These are phyloP conservation scores for Sphyrna mokarran DNA, from an alignment of 2,113 vertebrate species.

Conservation along the genomic window DNA sequence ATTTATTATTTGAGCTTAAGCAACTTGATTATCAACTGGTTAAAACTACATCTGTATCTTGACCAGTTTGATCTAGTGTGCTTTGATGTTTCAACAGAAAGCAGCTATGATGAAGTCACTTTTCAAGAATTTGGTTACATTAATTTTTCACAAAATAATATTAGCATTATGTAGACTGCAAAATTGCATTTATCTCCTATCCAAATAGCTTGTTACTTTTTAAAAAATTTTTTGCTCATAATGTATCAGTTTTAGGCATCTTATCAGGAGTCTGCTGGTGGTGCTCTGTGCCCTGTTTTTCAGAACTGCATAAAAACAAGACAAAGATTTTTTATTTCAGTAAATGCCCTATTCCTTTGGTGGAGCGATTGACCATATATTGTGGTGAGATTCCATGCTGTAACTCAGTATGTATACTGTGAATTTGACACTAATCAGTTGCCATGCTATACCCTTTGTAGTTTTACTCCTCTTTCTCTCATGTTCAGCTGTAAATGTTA, in stretches of 20 bases:
- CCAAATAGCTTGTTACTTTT: not conserved
- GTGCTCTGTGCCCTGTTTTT: not conserved
- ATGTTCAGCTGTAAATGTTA: not conserved
- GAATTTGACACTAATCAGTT: not conserved
- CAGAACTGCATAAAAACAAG: not conserved
- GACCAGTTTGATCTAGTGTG: too few relatives aligned
- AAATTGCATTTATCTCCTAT: not conserved
- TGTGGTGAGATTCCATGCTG: not conserved
- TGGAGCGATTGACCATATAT: not conserved
- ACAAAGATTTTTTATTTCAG: not conserved
- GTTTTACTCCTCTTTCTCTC: not conserved
- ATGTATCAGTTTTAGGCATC: not conserved
- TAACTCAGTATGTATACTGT: not conserved
- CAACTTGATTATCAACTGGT: not conserved
- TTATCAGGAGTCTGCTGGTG: not conserved
- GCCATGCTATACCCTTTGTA: not conserved
- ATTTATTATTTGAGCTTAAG: not conserved
- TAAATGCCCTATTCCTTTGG: not conserved
- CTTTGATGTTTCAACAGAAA: too few relatives aligned
- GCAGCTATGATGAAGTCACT: too few relatives aligned
- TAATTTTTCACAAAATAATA: not conserved
- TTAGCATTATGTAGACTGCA: not conserved
- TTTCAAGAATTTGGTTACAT: not conserved
- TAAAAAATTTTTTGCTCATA: not conserved
- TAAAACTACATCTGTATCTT: not conserved